Percentiles rank a stretch among this genome's conserved stretches.
These are phyloP conservation scores for Tillus elongatus DNA, from an alignment of 2,888 invertebrate species.

Conservation along the genomic window DNA sequence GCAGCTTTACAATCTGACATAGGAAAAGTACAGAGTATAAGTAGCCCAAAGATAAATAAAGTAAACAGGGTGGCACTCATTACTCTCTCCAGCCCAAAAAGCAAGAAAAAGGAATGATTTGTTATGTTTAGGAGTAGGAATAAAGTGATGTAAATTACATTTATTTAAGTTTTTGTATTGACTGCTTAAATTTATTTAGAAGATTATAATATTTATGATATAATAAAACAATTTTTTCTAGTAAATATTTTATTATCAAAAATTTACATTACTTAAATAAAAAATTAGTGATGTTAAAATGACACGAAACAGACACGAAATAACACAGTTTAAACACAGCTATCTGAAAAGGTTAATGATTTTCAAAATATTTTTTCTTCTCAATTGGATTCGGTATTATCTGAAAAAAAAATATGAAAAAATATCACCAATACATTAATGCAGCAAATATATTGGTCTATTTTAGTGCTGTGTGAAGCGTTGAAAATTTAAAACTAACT, in stretches of 20 bases:
- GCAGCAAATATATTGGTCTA: not conserved
- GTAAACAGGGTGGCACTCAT: constrained; percentile 59
- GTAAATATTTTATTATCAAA: too few relatives aligned
- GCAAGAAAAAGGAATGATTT: constrained; percentile 41
- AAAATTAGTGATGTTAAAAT: not conserved
- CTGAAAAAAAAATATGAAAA: constrained; percentile 47
- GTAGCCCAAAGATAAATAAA: constrained; percentile 12
- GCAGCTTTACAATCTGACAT: not conserved
- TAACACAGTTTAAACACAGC: too few relatives aligned
- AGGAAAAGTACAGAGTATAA: not conserved
- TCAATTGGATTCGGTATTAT: constrained; percentile 74
- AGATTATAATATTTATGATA: not conserved
- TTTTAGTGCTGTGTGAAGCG: too few relatives aligned
- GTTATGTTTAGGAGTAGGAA: constrained; percentile 9
- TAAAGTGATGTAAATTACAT: too few relatives aligned
- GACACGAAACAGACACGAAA: too few relatives aligned
- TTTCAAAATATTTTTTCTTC: constrained; percentile 73
- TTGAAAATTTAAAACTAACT: too few relatives aligned
- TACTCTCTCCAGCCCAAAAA: constrained; percentile 70
- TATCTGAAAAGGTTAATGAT: constrained; percentile 38
- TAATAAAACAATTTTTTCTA: too few relatives aligned
- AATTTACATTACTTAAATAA: too few relatives aligned
- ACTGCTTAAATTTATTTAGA: too few relatives aligned
- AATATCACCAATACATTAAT: not conserved
- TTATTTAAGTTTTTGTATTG: too few relatives aligned